Evolutionary conservation across 2,113 vertebrate species (phyloP), one percentile per base, ranked within the genome.

Genomic region (Pterophyllum scalare): DNA sequence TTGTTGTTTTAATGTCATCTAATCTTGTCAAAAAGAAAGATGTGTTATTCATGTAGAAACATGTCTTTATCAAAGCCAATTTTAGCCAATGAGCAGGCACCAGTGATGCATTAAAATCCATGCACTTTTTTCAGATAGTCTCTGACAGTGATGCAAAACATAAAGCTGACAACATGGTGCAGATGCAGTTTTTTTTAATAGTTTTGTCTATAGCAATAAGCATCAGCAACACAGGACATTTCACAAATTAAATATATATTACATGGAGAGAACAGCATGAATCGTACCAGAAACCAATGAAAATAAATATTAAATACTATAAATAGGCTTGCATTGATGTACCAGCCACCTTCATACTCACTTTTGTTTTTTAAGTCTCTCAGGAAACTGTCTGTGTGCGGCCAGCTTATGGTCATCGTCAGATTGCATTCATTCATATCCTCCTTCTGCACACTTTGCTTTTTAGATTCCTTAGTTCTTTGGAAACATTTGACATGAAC

Each of bases 241-340:
- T 59, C 59, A 78, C 75, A 85, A 58, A 54, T 88, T 91, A 87
- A 91, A 90, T 90, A 89, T 56, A 43, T 40, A 26, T 28, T 80
- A 19, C 52, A 72, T 38, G 43, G 17, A 57, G 20, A 86, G 19
- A 33, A 46, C 20, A 60, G 7, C 9, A 61, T 60, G 67, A 35
- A 8, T 84, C 46, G 26, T 10, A 13, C 54, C 26, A 81, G 35
- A 85, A 80, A 85, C 15, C 74, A 12, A 76, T 82, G 52, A 85
- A 92, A 95, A 95, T 96, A 95, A 93, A 93, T 93, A 94, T 85
- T 95, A 95, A 96, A 96, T 95, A 95, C 56, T 77, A 93, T 93
- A 92, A 92, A 94, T 93, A 94, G 54, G 72, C 46, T 85, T 59
- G 75, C 26, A 61, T 11, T 86, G 88, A 90, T 89, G 85, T 72